phyloP scores from a whole-genome alignment of 1,140 invertebrate species.

The Eubasilissa regina region DNA sequence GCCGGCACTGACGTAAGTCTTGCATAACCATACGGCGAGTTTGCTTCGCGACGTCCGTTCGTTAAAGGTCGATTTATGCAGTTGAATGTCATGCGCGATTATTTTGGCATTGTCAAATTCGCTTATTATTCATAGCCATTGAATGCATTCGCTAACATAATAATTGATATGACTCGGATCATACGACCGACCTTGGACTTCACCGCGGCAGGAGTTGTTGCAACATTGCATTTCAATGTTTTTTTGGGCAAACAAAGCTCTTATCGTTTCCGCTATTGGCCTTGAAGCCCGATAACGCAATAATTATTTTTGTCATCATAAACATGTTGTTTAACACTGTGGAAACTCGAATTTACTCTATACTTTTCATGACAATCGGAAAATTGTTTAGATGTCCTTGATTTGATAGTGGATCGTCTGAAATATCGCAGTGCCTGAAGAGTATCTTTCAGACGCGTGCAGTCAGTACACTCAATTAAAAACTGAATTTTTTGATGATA shows the following conservation, averaged over 20 bases:
- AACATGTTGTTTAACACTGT: constrained; percentile 14
- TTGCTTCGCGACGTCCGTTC: constrained; percentile 18
- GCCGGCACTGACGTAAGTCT: too few relatives aligned
- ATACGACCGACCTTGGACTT: constrained; percentile 48
- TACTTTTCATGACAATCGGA: too few relatives aligned
- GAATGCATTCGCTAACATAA: constrained; percentile 43
- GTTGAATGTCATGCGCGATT: constrained; percentile 37
- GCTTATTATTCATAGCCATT: constrained; percentile 41
- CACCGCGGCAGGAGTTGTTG: neutral
- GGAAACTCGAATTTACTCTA: neutral
- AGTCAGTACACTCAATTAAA: too few relatives aligned
- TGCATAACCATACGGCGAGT: too few relatives aligned
- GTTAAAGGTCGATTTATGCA: constrained; percentile 39
- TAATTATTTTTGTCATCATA: constrained; percentile 33
- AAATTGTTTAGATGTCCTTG: too few relatives aligned
- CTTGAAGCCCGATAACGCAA: constrained; percentile 39
- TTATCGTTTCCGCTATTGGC: constrained; percentile 44
- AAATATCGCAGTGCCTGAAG: too few relatives aligned
- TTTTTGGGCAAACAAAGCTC: constrained; percentile 42
- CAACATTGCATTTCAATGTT: constrained; percentile 39
- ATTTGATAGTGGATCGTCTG: too few relatives aligned
- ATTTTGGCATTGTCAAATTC: constrained; percentile 39
- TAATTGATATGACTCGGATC: constrained; percentile 50
- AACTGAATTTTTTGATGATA: too few relatives aligned
- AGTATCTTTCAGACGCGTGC: too few relatives aligned